Base-by-base conservation (phyloP, 2,888 invertebrate species). In the Synergus itoensis region DNA sequence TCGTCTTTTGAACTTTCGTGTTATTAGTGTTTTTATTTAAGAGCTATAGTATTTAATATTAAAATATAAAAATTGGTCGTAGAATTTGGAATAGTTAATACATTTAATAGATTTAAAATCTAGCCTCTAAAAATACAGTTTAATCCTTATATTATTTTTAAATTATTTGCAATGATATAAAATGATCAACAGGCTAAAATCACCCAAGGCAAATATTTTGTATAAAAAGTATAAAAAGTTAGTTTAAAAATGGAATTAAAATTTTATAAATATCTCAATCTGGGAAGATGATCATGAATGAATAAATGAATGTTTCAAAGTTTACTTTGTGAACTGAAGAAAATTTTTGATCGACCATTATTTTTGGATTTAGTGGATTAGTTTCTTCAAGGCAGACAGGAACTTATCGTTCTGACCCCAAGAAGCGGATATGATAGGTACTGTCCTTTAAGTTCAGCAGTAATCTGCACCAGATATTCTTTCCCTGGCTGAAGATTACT, bases 341-440 rank as follows among this genome's bases (percentile, higher is more conserved):
- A 11, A 60, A 28, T 60, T 21, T 21, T 21, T 4, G 21, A 60
- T 21, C 18, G 21, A 21, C 21, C 11, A 60, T 21, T 21, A 60
- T 12, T n/a, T 21, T 28, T 21, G 60, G 21, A 21, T 9, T 60
- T 12, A 21, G 60, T 12, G 12, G 1, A 60, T 21, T 11, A 40
- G 40, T 7, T 16, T 18, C 18, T 60, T 75, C 57, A 87, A 67
- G 87, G 83, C 60, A 78, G 80, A 79, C 91, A 91, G 63, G 86
- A 86, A 79, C 89, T 86, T 81, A 86, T 84, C 9, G 91, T 91
- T 53, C 89, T 88, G 18, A 91, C 90, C 43, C 85, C 86, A 45
- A 91, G 84, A 57, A 89, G 78, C 11, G 90, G 91, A 84, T 91
- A 91, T 7, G 91, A 90, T 28, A 90, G 81, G 4, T 88, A 87